phyloP scores from a whole-genome alignment of 2,888 invertebrate species.

The Pristionchus exspectatus region DNA sequence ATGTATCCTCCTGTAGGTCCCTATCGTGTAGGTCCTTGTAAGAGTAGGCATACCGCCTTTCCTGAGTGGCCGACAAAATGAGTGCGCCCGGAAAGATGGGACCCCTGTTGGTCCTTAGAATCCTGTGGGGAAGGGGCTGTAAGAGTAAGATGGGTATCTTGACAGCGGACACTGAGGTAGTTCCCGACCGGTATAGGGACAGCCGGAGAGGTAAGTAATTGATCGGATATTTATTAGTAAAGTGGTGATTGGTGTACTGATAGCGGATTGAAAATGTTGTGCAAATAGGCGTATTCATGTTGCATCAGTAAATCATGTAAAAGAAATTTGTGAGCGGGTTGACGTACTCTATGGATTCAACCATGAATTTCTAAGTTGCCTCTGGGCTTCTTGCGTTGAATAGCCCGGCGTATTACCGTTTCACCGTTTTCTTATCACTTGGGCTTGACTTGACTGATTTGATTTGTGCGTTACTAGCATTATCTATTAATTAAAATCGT shows the following conservation, averaged over 20 bases:
- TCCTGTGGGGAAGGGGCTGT: neutral
- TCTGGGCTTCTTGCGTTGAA: too few relatives aligned
- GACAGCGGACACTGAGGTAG: constrained; percentile 3
- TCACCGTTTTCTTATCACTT: neutral
- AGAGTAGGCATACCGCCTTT: neutral
- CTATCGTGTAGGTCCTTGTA: neutral
- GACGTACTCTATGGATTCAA: neutral
- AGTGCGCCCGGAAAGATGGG: too few relatives aligned
- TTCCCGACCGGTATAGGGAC: neutral
- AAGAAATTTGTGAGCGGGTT: too few relatives aligned
- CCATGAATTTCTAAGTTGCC: too few relatives aligned
- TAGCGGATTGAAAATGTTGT: too few relatives aligned
- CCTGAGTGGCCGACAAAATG: neutral
- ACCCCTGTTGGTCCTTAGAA: neutral
- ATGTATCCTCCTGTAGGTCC: neutral
- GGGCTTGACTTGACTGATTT: neutral
- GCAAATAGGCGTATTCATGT: too few relatives aligned
- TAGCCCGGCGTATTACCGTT: too few relatives aligned
- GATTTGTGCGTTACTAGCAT: neutral
- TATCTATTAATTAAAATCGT: neutral
- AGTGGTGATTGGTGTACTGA: too few relatives aligned
- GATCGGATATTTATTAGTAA: too few relatives aligned
- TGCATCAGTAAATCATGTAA: too few relatives aligned
- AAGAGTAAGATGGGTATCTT: neutral
- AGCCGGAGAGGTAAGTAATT: neutral